Conservation (phyloP, 2,888 invertebrate species). For the Phytoseiulus persimilis region DNA sequence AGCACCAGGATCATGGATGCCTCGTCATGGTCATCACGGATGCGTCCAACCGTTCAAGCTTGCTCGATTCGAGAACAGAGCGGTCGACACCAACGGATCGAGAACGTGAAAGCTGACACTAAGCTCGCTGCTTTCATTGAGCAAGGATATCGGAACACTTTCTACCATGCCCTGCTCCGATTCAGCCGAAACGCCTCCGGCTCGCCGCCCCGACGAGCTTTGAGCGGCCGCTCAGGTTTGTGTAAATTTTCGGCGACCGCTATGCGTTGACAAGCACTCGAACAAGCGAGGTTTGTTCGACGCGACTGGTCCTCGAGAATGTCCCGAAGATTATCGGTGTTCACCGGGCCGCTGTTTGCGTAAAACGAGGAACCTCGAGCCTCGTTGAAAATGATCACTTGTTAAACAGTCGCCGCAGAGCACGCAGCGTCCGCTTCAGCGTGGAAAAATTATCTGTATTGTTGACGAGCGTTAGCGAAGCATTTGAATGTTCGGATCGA, state of each 20-base stretch:
- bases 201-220: too few species aligned
- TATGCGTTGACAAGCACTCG: neutral
- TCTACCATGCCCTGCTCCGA: too few species aligned
- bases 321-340: neutral
- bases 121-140: neutral
- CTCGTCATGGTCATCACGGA: neutral
- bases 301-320: too few species aligned
- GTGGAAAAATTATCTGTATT: neutral
- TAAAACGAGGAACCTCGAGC: neutral
- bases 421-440: neutral
- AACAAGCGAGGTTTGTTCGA: neutral
- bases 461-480: neutral
- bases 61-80: neutral
- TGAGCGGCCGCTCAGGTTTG: too few species aligned
- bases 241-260: neutral
- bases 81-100: neutral
- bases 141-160: neutral
- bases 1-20: neutral
- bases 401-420: neutral
- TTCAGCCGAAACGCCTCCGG: too few species aligned
- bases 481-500: neutral
- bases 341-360: neutral
- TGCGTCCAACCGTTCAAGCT: neutral
- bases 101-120: neutral
- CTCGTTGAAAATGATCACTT: neutral